A percentile compares a stretch with the other conserved stretches of the same genome.
Conservation (phyloP, 2,797 vertebrate species). For the Helarctos malayanus region DNA sequence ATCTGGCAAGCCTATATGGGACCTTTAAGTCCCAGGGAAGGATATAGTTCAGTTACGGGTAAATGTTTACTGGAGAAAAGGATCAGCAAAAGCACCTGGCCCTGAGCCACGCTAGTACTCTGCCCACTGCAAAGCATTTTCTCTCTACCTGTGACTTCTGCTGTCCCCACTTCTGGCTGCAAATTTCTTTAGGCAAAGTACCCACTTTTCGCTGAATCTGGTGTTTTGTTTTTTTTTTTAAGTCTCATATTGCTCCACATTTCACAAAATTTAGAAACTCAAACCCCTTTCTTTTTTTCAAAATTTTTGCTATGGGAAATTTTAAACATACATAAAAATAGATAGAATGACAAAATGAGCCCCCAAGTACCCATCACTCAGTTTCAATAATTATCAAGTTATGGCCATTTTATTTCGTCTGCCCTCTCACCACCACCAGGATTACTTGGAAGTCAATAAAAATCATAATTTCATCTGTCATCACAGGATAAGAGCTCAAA, state of each 20-base stretch:
- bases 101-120: neutral
- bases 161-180: neutral
- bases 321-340: neutral
- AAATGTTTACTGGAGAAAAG: conserved; percentile 35
- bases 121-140: neutral
- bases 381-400: neutral
- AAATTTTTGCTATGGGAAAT: neutral
- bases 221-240: neutral
- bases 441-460: neutral
- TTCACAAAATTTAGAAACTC: conserved; percentile 2
- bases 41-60: neutral
- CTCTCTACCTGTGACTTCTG: neutral
- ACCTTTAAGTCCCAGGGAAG: neutral
- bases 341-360: neutral
- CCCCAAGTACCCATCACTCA: neutral
- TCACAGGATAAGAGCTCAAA: neutral
- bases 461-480: neutral
- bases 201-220: neutral
- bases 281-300: neutral
- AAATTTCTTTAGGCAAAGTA: neutral
- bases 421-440: neutral
- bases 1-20: neutral
- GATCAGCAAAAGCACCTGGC: neutral
- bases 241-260: neutral
- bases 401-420: neutral